Percentiles rank a stretch among this genome's conserved stretches.
Conservation (phyloP, 1,140 invertebrate species). For the Solen grandis region DNA sequence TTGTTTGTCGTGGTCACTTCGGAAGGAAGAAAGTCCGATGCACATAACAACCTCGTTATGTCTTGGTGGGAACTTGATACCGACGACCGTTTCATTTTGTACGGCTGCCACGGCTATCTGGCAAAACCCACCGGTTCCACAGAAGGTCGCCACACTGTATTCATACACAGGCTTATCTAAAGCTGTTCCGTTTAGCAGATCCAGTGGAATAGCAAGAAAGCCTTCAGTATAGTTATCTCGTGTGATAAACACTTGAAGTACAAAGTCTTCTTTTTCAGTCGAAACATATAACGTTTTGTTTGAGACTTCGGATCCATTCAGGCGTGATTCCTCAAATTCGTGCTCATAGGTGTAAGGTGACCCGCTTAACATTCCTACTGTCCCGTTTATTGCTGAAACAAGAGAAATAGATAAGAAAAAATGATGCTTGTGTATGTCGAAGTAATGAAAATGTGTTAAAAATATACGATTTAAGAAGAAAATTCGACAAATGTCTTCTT, state of each 20-base stretch:
- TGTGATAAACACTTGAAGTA: slow-evolving; percentile 25
- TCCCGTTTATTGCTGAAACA: too few relatives aligned
- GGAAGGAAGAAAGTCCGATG: background rate
- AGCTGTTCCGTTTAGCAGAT: background rate
- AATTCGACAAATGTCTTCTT: too few relatives aligned
- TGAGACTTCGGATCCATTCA: slow-evolving; percentile 26
- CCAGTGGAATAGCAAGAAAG: slow-evolving; percentile 20
- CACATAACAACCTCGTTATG: slow-evolving; percentile 19
- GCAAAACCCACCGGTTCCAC: slow-evolving; percentile 34
- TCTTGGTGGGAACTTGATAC: background rate
- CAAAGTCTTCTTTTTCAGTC: background rate
- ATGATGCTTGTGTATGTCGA: too few relatives aligned
- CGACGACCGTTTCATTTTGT: slow-evolving; percentile 18
- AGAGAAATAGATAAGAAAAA: too few relatives aligned
- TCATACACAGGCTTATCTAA: background rate
- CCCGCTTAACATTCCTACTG: too few relatives aligned
- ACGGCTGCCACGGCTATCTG: slow-evolving; percentile 34
- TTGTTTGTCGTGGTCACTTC: background rate
- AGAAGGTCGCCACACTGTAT: slow-evolving; percentile 26
- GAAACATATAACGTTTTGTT: slow-evolving; percentile 31
- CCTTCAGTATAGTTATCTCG: slow-evolving; percentile 24
- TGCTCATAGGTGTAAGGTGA: too few relatives aligned
- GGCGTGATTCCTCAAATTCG: too few relatives aligned
- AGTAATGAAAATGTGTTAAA: too few relatives aligned
- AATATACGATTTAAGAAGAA: too few relatives aligned